Base-by-base conservation (phyloP, 2,113 vertebrate genomes). In the Mesitornis unicolor region DNA sequence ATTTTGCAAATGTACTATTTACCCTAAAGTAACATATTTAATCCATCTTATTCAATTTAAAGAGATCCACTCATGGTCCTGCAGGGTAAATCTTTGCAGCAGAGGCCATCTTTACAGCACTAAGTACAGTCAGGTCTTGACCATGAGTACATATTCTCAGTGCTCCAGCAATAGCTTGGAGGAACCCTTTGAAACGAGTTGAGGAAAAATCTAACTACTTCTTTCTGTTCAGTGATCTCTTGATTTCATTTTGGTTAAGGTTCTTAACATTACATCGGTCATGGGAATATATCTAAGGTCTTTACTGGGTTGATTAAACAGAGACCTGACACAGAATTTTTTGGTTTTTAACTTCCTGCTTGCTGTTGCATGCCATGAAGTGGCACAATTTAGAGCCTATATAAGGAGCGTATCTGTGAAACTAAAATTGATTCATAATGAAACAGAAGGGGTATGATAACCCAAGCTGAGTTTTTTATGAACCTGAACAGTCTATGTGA, bases 201-300 rank as follows among this genome's bases (percentile, higher is more conserved):
- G 53, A 61, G 40, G n/a, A 64, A 63, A 43, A 78, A 9, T n/a
- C 1, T 42, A 51, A 24, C 13, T 1, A 2, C 10, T 83, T 92
- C 35, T 26, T 10, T 17, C 33, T 59, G 7, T 42, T 43, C 38
- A 31, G 4, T 31, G 31, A 59, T 71, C 9, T 4, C 20, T 48
- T 73, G 9, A 26, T 51, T 64, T 76, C 15, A 45, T 40, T 76
- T 35, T 40, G 26, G 17, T 84, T 28, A 54, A 24, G 4, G 64
- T 87, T 84, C 47, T 56, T n/a, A 73, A 35, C 7, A 28, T 20
- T 31, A 36, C 22, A 6, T 28, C 0, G 0, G 8, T 63, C 10
- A 11, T 11, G 57, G 26, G 22, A 29, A 11, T 70, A 10, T 21
- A 24, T 78, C 11, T 67, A 56, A 60, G 40, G 17, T 38, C 25